Evolutionary conservation across 1,140 invertebrate genomes (phyloP).

Genomic region (Limonius californicus): DNA sequence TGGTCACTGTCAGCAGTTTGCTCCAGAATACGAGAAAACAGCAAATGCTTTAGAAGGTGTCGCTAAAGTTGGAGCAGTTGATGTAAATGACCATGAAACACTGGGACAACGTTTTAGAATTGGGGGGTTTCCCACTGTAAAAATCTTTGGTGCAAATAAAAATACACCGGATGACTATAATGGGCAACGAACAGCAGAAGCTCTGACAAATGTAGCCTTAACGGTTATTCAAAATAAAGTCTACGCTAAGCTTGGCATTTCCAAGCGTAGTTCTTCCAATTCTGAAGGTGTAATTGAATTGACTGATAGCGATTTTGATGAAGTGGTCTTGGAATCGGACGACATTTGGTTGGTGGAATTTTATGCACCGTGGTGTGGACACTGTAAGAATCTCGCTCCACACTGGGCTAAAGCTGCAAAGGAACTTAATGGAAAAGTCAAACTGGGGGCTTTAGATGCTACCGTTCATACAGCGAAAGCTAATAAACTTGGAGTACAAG

Average conservation of each 20-base stretch:
- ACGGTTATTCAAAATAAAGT: slow-evolving; percentile 68
- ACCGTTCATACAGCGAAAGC: slow-evolving; percentile 85
- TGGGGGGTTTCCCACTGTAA: slow-evolving; percentile 93
- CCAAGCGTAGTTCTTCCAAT: not conserved
- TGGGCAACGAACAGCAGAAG: slow-evolving; percentile 80
- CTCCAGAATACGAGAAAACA: slow-evolving; percentile 85
- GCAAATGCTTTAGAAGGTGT: slow-evolving; percentile 88
- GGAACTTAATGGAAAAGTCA: slow-evolving; percentile 87
- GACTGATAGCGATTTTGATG: slow-evolving; percentile 93
- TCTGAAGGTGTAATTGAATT: slow-evolving; percentile 82
- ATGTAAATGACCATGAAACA: slow-evolving; percentile 86
- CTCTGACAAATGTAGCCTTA: slow-evolving; percentile 79
- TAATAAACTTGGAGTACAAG: slow-evolving; percentile 73
- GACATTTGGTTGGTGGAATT: slow-evolving; percentile 97
- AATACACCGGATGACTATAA: slow-evolving; percentile 83
- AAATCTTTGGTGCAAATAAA: slow-evolving; percentile 89
- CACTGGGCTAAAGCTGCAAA: slow-evolving; percentile 92
- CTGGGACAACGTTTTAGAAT: slow-evolving; percentile 79
- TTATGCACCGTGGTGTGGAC: slow-evolving; percentile 95
- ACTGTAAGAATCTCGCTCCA: slow-evolving; percentile 94
- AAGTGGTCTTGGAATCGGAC: slow-evolving; percentile 82
- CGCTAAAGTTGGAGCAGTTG: slow-evolving; percentile 89
- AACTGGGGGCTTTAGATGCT: slow-evolving; percentile 94
- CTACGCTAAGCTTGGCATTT: slow-evolving; percentile 54
- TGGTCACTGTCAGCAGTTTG: slow-evolving; percentile 78